Evolutionary conservation across 2,113 vertebrate genomes (phyloP).

Genomic region (Anas platyrhynchos): DNA sequence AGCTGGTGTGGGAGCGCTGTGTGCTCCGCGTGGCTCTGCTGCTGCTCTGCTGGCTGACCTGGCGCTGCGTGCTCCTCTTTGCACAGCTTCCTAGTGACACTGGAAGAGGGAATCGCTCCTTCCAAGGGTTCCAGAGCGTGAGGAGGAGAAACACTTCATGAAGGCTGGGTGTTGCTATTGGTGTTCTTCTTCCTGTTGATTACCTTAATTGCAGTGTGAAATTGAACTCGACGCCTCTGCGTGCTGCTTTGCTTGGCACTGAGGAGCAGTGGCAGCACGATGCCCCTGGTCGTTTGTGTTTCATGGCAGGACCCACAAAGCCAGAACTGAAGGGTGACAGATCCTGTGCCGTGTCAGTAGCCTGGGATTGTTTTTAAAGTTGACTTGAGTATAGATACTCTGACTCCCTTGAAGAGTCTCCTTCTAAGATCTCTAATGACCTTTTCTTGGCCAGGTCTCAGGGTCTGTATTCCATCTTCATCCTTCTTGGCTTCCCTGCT

Average conservation of each 20-base stretch:
- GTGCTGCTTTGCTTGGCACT: fast-evolving
- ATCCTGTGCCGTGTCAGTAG: not conserved
- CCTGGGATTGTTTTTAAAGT: not conserved
- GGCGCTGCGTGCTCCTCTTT: not conserved
- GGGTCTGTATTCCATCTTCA: conserved; percentile 62
- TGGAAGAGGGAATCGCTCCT: not conserved
- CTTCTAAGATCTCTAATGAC: conserved; percentile 23
- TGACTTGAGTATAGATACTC: conserved; percentile 8
- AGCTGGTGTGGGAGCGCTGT: not conserved
- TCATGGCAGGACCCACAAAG: not conserved
- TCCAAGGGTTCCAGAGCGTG: not conserved
- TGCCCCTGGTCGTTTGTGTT: not conserved
- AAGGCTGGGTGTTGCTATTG: not conserved
- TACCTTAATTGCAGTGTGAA: not conserved
- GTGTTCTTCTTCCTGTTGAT: not conserved
- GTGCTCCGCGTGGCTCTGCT: not conserved
- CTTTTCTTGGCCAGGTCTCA: conserved; percentile 59
- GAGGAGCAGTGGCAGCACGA: not conserved
- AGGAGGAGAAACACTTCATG: not conserved
- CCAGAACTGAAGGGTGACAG: not conserved
- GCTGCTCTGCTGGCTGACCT: not conserved
- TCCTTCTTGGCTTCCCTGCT: conserved; percentile 64
- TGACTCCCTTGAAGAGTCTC: conserved; percentile 13
- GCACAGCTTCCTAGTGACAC: not conserved
- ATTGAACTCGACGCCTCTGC: not conserved